phyloP scores from a whole-genome alignment of 2,113 vertebrate species.

The Centropus unirufus region DNA sequence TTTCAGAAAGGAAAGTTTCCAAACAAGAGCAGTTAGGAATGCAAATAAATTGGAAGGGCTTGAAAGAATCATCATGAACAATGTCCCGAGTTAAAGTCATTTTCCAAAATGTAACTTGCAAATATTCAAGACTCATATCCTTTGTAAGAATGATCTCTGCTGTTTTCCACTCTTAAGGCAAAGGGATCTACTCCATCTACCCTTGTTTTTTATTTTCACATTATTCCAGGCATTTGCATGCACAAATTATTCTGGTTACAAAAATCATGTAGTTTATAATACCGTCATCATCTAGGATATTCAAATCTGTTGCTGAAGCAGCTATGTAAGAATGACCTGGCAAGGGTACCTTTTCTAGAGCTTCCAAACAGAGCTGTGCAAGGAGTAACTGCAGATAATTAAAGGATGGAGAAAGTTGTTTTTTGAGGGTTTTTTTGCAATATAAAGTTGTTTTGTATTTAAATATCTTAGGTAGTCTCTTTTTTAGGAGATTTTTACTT shows the following conservation, averaged over 20 bases:
- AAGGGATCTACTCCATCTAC: neutral
- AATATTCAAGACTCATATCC: neutral
- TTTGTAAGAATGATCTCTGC: neutral
- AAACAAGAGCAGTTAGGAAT: neutral
- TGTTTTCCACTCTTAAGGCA: neutral
- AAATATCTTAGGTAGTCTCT: conserved; percentile 9
- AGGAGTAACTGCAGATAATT: neutral
- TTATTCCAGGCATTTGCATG: neutral
- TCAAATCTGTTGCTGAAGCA: neutral
- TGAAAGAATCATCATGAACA: neutral
- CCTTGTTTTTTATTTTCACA: neutral
- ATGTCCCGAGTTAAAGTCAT: neutral
- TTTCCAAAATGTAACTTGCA: neutral
- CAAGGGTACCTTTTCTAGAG: neutral
- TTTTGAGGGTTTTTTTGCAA: neutral
- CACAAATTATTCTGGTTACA: neutral
- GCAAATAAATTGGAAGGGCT: neutral
- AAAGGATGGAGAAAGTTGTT: neutral
- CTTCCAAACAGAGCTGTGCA: neutral
- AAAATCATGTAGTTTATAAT: neutral
- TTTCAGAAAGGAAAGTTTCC: neutral
- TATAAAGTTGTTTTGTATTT: neutral
- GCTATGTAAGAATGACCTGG: neutral
- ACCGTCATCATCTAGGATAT: accelerated
- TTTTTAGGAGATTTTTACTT: conserved; percentile 6